Evolutionary conservation across 2,113 vertebrate species (phyloP), one percentile per base, ranked within the genome.

Genomic region (Nerophis lumbriciformis): DNA sequence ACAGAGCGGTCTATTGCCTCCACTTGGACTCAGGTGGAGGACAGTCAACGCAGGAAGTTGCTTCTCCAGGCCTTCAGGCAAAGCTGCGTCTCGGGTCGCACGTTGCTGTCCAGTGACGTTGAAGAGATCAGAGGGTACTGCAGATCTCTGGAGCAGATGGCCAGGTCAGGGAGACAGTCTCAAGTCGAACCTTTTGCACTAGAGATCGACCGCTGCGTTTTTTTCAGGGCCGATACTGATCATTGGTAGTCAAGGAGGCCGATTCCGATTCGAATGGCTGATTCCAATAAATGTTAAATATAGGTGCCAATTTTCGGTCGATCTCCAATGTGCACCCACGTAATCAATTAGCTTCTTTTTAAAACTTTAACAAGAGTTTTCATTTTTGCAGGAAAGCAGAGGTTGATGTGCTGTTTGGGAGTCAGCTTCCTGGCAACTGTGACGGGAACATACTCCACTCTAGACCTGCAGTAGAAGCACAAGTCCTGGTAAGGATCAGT

Each of bases 11-110:
- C 75, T n/a, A 57, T 82, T 36, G 65, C 49, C 35, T 57, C 10
- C 13, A 85, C 75, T 44, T 88, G 82, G 81, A 60, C 68, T 0
- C 66, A 80, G 54, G 75, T 80, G 53, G 74, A 84, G 65, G 88
- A 91, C 19, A 53, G 62, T 67, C 68, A 63, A 10, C 54, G 58
- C 35, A 79, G 86, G 73, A 76, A 83, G 49, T 53, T 90, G 42
- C 71, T 92, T 48, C 74, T 92, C 14, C 80, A 81, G 67, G 86
- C 87, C 6, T 90, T 87, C 64, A 82, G 76, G 44, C 71, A 84
- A 53, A 76, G 63, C 63, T 87, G 86, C 65, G 1, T 52, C 3
- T 55, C 53, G 14, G 73, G 71, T 44, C 60, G 78, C 37, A 71
- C 72, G 6, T 11, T 69, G 11, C 76, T 91, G 2, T 45, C 65